Base-by-base conservation (phyloP, 2,888 invertebrate genomes). In the Brachylomia viminalis region DNA sequence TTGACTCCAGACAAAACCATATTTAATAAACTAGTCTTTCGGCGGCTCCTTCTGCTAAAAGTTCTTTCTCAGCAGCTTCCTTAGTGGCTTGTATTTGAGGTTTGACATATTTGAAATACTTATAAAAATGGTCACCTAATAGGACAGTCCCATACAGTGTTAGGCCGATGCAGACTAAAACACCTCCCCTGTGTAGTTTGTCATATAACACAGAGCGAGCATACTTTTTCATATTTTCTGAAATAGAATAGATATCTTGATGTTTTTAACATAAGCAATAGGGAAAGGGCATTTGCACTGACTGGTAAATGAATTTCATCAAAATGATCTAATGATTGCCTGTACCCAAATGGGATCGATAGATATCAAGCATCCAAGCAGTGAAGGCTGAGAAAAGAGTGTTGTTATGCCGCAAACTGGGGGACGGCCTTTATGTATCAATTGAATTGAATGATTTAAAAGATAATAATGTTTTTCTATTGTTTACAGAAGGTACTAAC, bases 1-100 rank as follows among this genome's bases (percentile, higher is more conserved):
- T 67, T 79, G 66, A 45, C 52, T 80, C 42, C 59, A 72, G 54
- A 68, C 54, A 80, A 65, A 68, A 68, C 75, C 90, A 77, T 92
- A 89, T 75, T 89, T 91, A 79, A 88, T 87, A 64, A 90, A 82
- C 65, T 73, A 94, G 84, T 89, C 92, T 94, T 56, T 96, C 95
- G 23, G 94, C 92, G 38, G 96, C 90, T 56, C 97, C 97, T 92
- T 97, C 97, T 5, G 92, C 87, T 64, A 97, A 87, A 2, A 97
- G 91, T 88, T 97, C 97, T 79, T 92, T 89, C 83, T 97, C 93
- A 11, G 95, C 93, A 7, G 94, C 93, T 77, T 90, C 91, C 72
- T 93, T 93, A 1, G 91, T 86, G n/a, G 95, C 92, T 77, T 94
- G 89, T 73, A 94, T 91, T 84, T 92, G 93, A 2, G 97, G 97